Evolutionary conservation across 2,113 vertebrate genomes (phyloP), one percentile per base, ranked within the genome.

Genomic region (Numenius arquata): DNA sequence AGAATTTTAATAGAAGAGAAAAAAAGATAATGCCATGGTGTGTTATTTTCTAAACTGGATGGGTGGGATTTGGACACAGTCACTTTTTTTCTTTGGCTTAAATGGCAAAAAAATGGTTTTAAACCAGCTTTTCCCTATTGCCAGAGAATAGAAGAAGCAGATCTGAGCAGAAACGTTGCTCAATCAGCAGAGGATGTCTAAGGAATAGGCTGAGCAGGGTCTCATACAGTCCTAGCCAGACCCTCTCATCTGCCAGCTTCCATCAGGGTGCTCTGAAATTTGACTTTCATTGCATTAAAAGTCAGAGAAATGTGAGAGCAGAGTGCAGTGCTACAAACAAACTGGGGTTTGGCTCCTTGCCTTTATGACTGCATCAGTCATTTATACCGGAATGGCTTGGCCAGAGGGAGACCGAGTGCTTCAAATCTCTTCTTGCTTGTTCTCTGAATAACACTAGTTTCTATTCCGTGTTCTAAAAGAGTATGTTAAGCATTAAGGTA

Each of bases 1-100:
- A 23, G 50, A 43, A 70, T 84, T 58, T 77, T 34, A 65, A 5
- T 5, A 15, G 45, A 19, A 22, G 9, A 56, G 13, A 29, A 30
- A 62, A 76, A 66, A 26, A 25, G 0, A 16, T 12, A 55, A 30
- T 18, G 11, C 5, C n/a, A 9, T 17, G 6, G 3, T 0, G 1
- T 16, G 20, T 34, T 47, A 18, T 72, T 92, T 72, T n/a, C 48
- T 34, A 34, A 76, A 32, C 30, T 47, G 83, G 9, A 21, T 23
- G 27, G 26, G 26, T 88, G 38, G 8, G 9, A 32, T 71, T 50
- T 8, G 4, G 25, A 36, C 2, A 27, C 21, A 9, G 4, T 11
- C 53, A 58, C 13, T 32, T 32, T 19, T 66, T 22, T 76, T 50
- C 80, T 80, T 41, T 43, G 12, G 10, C 11, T 9, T 73, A 12